Evolutionary conservation across 2,888 invertebrate genomes (phyloP).

Genomic region (Epiblema foenella): DNA sequence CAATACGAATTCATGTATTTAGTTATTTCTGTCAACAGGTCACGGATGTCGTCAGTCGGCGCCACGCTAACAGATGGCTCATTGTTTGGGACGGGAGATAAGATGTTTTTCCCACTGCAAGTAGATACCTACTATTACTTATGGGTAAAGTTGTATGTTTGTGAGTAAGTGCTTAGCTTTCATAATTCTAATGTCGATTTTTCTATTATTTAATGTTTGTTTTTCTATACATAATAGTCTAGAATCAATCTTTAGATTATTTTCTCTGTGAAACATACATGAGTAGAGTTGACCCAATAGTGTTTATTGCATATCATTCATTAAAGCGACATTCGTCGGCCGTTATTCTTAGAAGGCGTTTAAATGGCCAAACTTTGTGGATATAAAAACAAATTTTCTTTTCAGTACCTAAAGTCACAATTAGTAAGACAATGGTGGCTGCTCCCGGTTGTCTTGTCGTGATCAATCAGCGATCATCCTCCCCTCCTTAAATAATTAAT

Average conservation of each 20-base stretch:
- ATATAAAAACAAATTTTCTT: slow-evolving; percentile 23
- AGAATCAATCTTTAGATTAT: neutral
- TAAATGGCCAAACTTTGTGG: slow-evolving; percentile 15
- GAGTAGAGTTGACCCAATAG: neutral
- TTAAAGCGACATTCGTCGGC: neutral
- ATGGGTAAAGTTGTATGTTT: slow-evolving; percentile 22
- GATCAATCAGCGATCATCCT: slow-evolving; percentile 79
- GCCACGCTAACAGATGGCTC: slow-evolving; percentile 69
- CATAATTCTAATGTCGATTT: slow-evolving; percentile 11
- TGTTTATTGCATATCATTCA: neutral
- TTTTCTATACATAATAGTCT: neutral
- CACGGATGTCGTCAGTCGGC: slow-evolving; percentile 73
- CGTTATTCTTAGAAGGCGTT: too few relatives aligned
- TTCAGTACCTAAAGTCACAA: slow-evolving; percentile 73
- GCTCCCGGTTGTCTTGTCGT: slow-evolving; percentile 67
- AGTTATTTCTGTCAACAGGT: slow-evolving; percentile 62
- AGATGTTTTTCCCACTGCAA: slow-evolving; percentile 56
- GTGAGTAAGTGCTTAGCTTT: slow-evolving; percentile 17
- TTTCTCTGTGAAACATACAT: neutral
- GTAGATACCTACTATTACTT: slow-evolving; percentile 29
- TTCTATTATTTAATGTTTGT: neutral
- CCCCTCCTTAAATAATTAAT: slow-evolving; percentile 79
- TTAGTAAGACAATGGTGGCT: slow-evolving; percentile 77
- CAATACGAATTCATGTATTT: slow-evolving; percentile 45
- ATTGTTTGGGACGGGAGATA: slow-evolving; percentile 69